A percentile compares a stretch with the other conserved stretches of the same genome.
These are phyloP conservation scores for Chesias legatella DNA, from an alignment of 2,888 invertebrate species.

Conservation along the genomic window DNA sequence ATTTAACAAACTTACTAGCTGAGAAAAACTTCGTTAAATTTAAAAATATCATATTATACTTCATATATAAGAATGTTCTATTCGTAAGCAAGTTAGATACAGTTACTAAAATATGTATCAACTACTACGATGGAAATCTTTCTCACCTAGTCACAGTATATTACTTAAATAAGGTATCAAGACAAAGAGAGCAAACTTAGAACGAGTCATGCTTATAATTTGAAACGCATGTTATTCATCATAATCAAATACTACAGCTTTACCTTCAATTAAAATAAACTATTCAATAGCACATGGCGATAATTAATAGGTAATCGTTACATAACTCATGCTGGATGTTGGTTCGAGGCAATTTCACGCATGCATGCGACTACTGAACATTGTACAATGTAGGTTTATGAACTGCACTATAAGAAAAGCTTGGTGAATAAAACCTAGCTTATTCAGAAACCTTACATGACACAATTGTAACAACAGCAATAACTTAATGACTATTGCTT, in stretches of 20 bases:
- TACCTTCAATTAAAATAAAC: too few relatives aligned
- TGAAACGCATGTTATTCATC: background rate
- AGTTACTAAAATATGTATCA: too few relatives aligned
- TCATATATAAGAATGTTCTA: too few relatives aligned
- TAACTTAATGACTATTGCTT: too few relatives aligned
- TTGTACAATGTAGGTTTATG: constrained; percentile 8
- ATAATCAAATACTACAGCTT: background rate
- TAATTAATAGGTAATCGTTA: too few relatives aligned
- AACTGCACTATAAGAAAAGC: constrained; percentile 5
- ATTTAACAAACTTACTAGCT: too few relatives aligned
- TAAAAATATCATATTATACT: too few relatives aligned
- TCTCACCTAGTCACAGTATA: too few relatives aligned
- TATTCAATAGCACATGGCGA: too few relatives aligned
- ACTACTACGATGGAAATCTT: background rate
- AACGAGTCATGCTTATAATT: constrained; percentile 5
- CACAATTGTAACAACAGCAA: constrained; percentile 29
- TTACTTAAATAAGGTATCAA: too few relatives aligned
- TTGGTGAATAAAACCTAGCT: constrained; percentile 2
- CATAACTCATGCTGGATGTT: constrained; percentile 36
- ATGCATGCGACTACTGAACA: constrained; percentile 48
- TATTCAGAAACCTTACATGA: background rate
- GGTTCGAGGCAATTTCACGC: constrained; percentile 34
- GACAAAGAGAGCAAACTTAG: background rate
- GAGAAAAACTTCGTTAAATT: too few relatives aligned
- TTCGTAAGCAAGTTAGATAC: too few relatives aligned